Conservation (phyloP, 2,113 vertebrate species). For the Geothlypis trichas region DNA sequence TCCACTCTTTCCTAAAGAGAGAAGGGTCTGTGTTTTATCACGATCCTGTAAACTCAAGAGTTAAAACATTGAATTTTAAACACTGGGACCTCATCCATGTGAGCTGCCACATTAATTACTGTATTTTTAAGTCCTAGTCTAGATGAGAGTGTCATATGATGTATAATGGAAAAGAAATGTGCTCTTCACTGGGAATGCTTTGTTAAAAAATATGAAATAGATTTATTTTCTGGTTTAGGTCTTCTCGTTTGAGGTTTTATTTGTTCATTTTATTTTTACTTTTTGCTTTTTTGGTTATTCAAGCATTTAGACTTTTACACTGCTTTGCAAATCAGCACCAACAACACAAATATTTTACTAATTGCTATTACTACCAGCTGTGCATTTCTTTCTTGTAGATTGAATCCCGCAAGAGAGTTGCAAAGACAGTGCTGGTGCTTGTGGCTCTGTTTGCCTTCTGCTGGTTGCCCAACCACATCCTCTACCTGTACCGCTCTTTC, state of each 20-base stretch:
- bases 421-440: conserved; percentile 81
- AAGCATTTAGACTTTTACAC: background rate
- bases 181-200: background rate
- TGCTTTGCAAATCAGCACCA: background rate
- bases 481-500: conserved; percentile 81
- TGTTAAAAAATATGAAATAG: background rate
- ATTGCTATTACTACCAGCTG: background rate
- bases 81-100: background rate
- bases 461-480: conserved; percentile 82
- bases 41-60: background rate
- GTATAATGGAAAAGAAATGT: background rate
- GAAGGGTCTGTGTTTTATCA: background rate
- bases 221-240: background rate
- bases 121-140: background rate
- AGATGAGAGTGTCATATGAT: background rate
- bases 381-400: conserved; percentile 65
- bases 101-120: background rate
- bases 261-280: background rate
- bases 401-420: conserved; percentile 82
- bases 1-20: background rate
- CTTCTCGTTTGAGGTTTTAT: background rate
- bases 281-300: background rate
- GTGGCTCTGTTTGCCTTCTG: conserved; percentile 82
- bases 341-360: background rate
- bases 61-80: background rate